A percentile compares a stretch with the other conserved stretches of the same genome.
Evolutionary conservation across 2,888 invertebrate genomes (phyloP).

Genomic region (Sylvicola fuscatus): DNA sequence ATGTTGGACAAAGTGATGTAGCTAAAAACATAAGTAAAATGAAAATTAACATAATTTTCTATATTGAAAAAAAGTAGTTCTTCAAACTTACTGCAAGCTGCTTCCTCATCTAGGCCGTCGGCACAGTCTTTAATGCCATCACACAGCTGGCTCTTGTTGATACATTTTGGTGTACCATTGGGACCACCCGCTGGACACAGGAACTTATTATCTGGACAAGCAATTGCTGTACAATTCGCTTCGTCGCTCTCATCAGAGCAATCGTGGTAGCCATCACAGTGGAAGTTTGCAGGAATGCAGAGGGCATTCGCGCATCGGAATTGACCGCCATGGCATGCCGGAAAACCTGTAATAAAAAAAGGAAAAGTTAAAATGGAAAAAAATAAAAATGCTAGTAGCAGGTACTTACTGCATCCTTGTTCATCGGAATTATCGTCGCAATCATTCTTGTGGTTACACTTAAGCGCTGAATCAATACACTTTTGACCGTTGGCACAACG

Average conservation of each 20-base stretch:
- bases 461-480: slow-evolving; percentile 55
- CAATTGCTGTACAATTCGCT: slow-evolving; percentile 65
- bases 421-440: slow-evolving; percentile 86
- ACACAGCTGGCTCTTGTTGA: slow-evolving; percentile 69
- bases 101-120: slow-evolving; percentile 76
- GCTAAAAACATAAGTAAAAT: slow-evolving; percentile 32
- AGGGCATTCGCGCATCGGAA: slow-evolving; percentile 83
- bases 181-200: slow-evolving; percentile 61
- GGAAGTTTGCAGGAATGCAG: slow-evolving; percentile 75
- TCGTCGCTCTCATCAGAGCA: slow-evolving; percentile 86
- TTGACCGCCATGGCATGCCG: slow-evolving; percentile 72
- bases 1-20: slow-evolving; percentile 54
- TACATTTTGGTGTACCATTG: slow-evolving; percentile 63
- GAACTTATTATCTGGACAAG: slow-evolving; percentile 81
- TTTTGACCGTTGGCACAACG: slow-evolving; percentile 60
- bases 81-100: slow-evolving; percentile 61
- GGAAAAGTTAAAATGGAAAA: background rate
- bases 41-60: background rate
- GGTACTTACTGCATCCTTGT: slow-evolving; percentile 63
- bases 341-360: slow-evolving; percentile 43
- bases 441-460: slow-evolving; percentile 79
- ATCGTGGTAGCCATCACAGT: slow-evolving; percentile 60
- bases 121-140: slow-evolving; percentile 81
- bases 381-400: background rate
- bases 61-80: background rate